Base-by-base conservation (phyloP, 2,113 vertebrate species). In the Thryonomys swinderianus region DNA sequence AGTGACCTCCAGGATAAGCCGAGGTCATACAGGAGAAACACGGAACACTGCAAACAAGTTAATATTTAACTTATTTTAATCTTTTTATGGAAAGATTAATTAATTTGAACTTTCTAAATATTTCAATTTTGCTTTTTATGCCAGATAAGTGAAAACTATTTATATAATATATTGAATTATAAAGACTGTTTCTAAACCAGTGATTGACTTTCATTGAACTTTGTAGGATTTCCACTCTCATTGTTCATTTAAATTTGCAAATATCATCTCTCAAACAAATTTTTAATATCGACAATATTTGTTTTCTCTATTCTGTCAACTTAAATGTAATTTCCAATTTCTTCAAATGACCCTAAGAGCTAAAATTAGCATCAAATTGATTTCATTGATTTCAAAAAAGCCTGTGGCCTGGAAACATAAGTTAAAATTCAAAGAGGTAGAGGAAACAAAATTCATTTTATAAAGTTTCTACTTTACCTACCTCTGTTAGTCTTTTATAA, bases 311-410 rank as follows among this genome's bases (percentile, higher is more conserved):
- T 48, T 93, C 17, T 85, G 27, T 42, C 67, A 96, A 88, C 21
- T 57, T 93, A 90, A 89, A 51, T 73, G 71, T 61, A 91, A 93
- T 91, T 80, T 87, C 16, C 12, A 80, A 73, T 8, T 88, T 79
- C 48, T 76, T 67, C 16, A 95, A 67, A 67, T 85, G 55, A 88
- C 14, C 40, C 71, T 57, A 64, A 83, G 5, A 87, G 11, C 23
- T 74, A 91, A 91, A 90, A 32, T 5, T 42, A 55, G 20, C 23
- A 83, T 64, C 83, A 71, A 45, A 78, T 69, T 71, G 27, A 62
- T 2, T n/a, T 69, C 62, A 45, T 13, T 74, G 16, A 53, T 69
- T n/a, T n/a, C 55, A 73, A 34, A 82, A 51, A 71, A 74, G 32
- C 53, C 57, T 18, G 25, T 71, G 51, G n/a, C n/a, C 21, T 78